phyloP scores from a whole-genome alignment of 2,113 vertebrate species.

The Garra rufa region DNA sequence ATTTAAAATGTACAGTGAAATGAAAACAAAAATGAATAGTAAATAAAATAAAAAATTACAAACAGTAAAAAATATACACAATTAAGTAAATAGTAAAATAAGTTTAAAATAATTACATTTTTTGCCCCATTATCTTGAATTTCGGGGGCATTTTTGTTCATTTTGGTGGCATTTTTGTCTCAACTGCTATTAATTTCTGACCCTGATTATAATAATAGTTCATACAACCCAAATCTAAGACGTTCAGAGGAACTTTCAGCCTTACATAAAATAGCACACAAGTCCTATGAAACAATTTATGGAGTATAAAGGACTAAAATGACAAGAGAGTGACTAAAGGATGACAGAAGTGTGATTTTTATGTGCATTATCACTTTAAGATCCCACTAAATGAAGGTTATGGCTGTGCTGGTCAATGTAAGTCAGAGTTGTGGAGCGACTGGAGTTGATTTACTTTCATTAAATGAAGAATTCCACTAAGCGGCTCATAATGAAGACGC shows the following conservation, averaged over 20 bases:
- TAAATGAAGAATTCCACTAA: conserved; percentile 58
- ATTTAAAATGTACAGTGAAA: too few species aligned
- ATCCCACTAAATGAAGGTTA: background rate
- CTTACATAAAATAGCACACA: background rate
- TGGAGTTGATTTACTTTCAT: conserved; percentile 62
- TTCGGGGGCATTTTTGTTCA: too few species aligned
- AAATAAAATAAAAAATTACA: too few species aligned
- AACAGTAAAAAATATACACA: too few species aligned
- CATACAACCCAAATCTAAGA: background rate
- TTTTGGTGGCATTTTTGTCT: background rate
- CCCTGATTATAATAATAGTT: background rate
- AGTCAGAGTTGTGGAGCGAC: conserved; percentile 51
- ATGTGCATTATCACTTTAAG: background rate
- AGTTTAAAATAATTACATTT: too few species aligned
- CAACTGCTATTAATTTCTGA: background rate
- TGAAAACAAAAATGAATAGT: too few species aligned
- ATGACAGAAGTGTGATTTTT: background rate
- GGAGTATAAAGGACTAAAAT: background rate
- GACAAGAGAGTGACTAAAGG: background rate
- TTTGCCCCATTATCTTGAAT: too few species aligned
- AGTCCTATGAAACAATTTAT: background rate
- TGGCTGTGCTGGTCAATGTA: background rate
- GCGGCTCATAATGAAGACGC: conserved; percentile 57
- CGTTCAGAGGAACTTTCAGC: background rate
- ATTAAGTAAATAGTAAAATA: too few species aligned